Evolutionary conservation across 2,113 vertebrate genomes (phyloP).

Genomic region (Sylvietta virens): DNA sequence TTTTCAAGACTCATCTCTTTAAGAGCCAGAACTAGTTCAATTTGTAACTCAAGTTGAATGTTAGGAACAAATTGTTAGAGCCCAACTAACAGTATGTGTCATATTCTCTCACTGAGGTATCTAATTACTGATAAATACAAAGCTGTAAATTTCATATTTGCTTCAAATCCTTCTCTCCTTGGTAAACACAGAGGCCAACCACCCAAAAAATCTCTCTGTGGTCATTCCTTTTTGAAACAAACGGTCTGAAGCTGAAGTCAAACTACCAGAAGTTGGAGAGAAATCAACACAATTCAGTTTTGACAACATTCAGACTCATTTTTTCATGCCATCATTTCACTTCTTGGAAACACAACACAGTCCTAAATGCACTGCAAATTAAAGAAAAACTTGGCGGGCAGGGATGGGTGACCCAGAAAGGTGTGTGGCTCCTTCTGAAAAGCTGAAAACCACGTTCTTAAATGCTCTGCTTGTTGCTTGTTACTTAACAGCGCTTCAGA

Average conservation of each 20-base stretch:
- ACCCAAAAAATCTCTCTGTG: background rate
- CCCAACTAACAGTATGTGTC: background rate
- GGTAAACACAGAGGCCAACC: background rate
- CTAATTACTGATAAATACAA: background rate
- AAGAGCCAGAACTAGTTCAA: conserved; percentile 64
- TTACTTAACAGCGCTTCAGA: conserved; percentile 5
- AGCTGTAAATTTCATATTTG: background rate
- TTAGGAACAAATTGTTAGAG: background rate
- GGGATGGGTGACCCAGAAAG: background rate
- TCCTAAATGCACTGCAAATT: background rate
- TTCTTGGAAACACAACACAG: background rate
- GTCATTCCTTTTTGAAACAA: background rate
- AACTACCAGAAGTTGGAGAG: background rate
- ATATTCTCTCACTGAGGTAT: background rate
- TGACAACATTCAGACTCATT: background rate
- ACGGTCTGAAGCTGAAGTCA: background rate
- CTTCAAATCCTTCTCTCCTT: background rate
- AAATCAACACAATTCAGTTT: background rate
- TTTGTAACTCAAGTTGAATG: conserved; percentile 29
- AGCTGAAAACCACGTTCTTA: conserved; percentile 32
- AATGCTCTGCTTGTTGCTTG: conserved; percentile 19
- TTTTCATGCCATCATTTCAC: background rate
- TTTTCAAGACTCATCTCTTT: conserved; percentile 60
- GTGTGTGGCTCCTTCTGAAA: background rate
- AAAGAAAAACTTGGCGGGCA: background rate